Evolutionary conservation across 2,888 invertebrate genomes (phyloP).

Genomic region (Agonopterix arenella): DNA sequence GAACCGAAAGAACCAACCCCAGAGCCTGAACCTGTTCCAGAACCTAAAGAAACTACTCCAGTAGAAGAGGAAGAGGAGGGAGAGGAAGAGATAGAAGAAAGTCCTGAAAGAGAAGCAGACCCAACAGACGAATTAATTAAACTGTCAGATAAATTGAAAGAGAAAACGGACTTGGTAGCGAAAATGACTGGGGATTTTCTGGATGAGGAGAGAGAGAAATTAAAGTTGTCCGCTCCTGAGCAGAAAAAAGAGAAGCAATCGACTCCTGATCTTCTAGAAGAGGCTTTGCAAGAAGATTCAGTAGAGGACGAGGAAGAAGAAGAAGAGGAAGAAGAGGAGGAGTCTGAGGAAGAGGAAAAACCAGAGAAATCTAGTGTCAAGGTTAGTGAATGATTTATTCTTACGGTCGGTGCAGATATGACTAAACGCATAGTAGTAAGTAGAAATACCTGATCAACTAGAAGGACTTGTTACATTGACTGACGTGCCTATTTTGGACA

Average conservation of each 20-base stretch:
- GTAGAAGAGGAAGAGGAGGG: conserved; percentile 12
- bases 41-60: conserved; percentile 11
- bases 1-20: conserved; percentile 12
- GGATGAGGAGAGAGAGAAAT: conserved; percentile 31
- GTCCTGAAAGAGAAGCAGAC: conserved; percentile 5
- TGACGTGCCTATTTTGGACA: no score
- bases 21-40: conserved; percentile 16
- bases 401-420: no score
- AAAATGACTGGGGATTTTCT: conserved; percentile 47
- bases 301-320: conserved; percentile 11
- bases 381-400: conserved; percentile 32
- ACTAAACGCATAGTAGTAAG: no score
- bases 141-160: conserved; percentile 26
- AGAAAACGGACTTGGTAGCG: conserved; percentile 33
- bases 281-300: conserved; percentile 46
- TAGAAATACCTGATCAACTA: no score
- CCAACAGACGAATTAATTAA: conserved; percentile 23
- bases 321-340: conserved; percentile 14
- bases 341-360: conserved; percentile 28
- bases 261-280: conserved; percentile 54
- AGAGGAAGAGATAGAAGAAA: conserved; percentile 10
- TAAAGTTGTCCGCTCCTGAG: conserved; percentile 26
- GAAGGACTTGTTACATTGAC: no score
- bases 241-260: conserved; percentile 40
- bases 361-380: conserved; percentile 57